A percentile compares a stretch with the other conserved stretches of the same genome.
Evolutionary conservation across 2,888 invertebrate species (phyloP).

Genomic region (Amorpha juglandis): DNA sequence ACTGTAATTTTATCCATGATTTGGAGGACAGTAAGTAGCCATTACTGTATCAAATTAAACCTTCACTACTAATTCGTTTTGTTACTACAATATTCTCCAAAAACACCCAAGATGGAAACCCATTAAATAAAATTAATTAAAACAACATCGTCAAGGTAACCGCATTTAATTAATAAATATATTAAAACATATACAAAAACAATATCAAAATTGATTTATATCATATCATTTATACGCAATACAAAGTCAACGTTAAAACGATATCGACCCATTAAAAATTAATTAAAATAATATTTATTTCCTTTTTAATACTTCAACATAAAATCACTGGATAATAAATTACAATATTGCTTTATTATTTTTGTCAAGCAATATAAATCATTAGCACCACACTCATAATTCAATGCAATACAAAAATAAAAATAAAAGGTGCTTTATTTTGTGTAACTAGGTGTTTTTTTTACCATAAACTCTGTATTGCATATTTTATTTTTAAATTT

Average conservation of each 20-base stretch:
- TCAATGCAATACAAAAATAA: not conserved
- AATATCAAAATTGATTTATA: slow-evolving; percentile 22
- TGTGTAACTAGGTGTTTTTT: not conserved
- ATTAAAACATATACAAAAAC: slow-evolving; percentile 23
- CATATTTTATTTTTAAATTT: not conserved
- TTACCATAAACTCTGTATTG: slow-evolving; percentile 1
- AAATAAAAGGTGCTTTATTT: too few relatives aligned
- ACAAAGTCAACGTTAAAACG: slow-evolving; percentile 1
- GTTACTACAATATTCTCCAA: too few relatives aligned
- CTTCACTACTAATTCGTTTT: too few relatives aligned
- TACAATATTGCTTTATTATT: too few relatives aligned
- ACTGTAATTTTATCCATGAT: too few relatives aligned
- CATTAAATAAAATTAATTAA: not conserved
- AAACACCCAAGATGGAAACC: not conserved
- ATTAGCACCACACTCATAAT: too few relatives aligned
- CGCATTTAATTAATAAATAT: slow-evolving; percentile 20
- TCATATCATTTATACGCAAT: slow-evolving; percentile 11
- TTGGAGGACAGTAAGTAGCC: too few relatives aligned
- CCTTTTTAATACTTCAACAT: not conserved
- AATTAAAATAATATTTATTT: not conserved
- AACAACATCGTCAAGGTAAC: slow-evolving; percentile 19
- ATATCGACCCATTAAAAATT: not conserved
- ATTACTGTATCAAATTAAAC: too few relatives aligned
- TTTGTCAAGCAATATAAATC: too few relatives aligned
- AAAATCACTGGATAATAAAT: not conserved